Percentiles rank a stretch among this genome's conserved stretches.
Evolutionary conservation across 2,797 vertebrate genomes (phyloP).

Genomic region (Apodemus agrarius): DNA sequence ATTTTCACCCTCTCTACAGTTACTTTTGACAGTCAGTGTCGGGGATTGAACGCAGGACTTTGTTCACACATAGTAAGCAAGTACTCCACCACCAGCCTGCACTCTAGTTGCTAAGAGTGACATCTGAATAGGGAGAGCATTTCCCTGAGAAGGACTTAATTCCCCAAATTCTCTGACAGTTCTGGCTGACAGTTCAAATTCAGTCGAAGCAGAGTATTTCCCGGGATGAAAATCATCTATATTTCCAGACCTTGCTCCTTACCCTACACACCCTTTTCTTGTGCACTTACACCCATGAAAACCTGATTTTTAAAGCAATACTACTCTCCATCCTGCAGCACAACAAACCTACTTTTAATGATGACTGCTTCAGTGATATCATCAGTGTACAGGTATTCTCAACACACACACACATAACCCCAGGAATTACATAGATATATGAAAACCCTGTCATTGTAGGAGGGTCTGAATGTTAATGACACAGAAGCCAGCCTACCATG

Average conservation of each 20-base stretch:
- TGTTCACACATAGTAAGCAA: not conserved
- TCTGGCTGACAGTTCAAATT: not conserved
- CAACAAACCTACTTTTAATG: not conserved
- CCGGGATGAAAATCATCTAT: not conserved
- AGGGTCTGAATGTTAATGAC: not conserved
- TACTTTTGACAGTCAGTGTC: not conserved
- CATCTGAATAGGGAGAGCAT: not conserved
- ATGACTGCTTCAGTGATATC: not conserved
- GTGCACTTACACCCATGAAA: not conserved
- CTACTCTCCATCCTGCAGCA: too few species aligned
- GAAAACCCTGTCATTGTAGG: not conserved
- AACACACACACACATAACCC: too few species aligned
- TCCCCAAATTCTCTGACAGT: not conserved
- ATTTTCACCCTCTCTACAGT: not conserved
- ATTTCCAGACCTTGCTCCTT: not conserved
- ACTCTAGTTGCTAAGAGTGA: not conserved
- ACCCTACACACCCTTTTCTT: not conserved
- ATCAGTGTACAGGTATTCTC: not conserved
- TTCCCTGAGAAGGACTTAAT: not conserved
- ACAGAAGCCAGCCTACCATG: not conserved
- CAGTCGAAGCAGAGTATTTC: not conserved
- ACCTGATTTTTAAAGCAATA: not conserved
- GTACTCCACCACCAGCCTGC: not conserved
- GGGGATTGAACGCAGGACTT: not conserved
- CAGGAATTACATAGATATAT: not conserved